Conservation (phyloP, 2,888 invertebrate species). For the Adelognathus sp. region DNA sequence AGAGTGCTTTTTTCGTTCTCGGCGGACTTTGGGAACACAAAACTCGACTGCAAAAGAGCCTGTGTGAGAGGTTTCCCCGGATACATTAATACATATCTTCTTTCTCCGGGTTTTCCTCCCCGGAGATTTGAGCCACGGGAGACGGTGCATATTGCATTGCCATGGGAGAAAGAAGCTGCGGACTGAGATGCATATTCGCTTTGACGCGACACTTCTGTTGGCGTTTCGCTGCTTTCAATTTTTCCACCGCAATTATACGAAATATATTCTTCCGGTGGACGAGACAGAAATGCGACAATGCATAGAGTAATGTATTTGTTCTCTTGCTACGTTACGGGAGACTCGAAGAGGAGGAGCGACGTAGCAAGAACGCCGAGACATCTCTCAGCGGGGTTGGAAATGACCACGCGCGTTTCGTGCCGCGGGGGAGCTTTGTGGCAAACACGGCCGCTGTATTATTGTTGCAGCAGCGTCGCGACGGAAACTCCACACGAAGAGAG, state of each 20-base stretch:
- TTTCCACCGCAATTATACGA: conserved; percentile 14
- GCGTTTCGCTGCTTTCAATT: conserved; percentile 8
- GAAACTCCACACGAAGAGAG: too few relatives aligned
- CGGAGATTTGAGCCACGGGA: neutral
- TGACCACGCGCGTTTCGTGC: neutral
- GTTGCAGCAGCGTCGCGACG: too few relatives aligned
- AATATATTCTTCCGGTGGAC: neutral
- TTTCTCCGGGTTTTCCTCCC: neutral
- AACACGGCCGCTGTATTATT: too few relatives aligned
- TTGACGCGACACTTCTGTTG: neutral
- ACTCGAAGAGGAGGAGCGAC: conserved; percentile 1
- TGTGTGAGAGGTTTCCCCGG: neutral
- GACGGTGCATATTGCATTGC: neutral
- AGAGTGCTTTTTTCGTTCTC: too few relatives aligned
- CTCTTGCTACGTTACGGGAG: neutral
- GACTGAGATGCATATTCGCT: neutral
- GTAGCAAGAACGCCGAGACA: conserved; percentile 11
- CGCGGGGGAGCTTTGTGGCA: neutral
- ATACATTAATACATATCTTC: neutral
- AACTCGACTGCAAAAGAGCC: too few relatives aligned
- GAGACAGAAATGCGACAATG: neutral
- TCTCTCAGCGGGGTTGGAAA: neutral
- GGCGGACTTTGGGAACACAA: too few relatives aligned
- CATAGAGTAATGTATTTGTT: neutral
- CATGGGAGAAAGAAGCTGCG: neutral